Evolutionary conservation across 2,113 vertebrate species (phyloP).

Genomic region (Asarcornis scutulata): DNA sequence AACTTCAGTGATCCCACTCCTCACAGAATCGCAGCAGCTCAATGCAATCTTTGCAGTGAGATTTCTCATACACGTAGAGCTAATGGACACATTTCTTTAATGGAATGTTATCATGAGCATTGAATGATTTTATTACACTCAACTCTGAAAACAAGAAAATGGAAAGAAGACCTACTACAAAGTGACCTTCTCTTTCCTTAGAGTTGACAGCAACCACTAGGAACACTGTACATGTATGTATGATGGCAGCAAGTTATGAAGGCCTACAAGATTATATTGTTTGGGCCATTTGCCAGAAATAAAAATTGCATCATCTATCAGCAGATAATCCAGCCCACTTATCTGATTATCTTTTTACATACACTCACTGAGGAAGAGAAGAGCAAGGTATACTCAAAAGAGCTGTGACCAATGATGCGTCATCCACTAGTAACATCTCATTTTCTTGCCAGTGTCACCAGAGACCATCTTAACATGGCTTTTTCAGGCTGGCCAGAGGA

Average conservation of each 20-base stretch:
- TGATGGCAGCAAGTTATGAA: neutral
- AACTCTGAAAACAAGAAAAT: neutral
- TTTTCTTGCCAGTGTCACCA: neutral
- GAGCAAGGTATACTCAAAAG: neutral
- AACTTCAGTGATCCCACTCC: neutral
- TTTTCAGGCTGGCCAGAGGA: neutral
- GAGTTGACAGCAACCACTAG: neutral
- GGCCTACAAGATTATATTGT: neutral
- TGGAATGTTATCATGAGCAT: neutral
- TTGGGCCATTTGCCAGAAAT: neutral
- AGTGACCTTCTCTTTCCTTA: neutral
- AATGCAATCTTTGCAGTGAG: rapidly evolving
- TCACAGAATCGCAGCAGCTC: neutral
- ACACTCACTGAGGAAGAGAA: neutral
- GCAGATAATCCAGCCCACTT: neutral
- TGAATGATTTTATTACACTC: neutral
- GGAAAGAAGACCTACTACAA: neutral
- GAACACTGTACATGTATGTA: neutral
- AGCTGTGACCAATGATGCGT: neutral
- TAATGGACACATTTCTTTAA: neutral
- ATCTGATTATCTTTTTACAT: neutral
- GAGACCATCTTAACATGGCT: neutral
- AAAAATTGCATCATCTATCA: neutral
- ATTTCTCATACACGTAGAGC: neutral
- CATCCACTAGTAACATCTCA: neutral